These are phyloP conservation scores for Coracopsis vasa DNA, from an alignment of 2,113 vertebrate genomes.

Conservation along the genomic window DNA sequence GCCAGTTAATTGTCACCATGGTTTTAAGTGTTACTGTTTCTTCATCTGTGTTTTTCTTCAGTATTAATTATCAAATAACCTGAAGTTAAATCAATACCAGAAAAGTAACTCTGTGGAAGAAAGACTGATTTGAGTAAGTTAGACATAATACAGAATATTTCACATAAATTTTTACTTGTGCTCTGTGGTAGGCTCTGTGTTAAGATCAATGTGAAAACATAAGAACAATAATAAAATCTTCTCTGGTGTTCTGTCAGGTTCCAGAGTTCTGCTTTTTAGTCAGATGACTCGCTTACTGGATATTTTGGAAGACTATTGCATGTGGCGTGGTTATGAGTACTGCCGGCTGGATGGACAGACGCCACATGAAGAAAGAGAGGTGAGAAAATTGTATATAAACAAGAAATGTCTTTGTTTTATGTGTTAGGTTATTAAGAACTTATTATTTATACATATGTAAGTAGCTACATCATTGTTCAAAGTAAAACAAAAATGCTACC, in stretches of 20 bases:
- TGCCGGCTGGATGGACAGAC: slow-evolving; percentile 89
- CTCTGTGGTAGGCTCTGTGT: background rate
- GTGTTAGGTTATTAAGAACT: background rate
- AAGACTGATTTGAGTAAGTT: background rate
- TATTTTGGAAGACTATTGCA: slow-evolving; percentile 90
- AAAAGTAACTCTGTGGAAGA: background rate
- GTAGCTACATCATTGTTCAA: background rate
- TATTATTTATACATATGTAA: background rate
- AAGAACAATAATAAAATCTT: background rate
- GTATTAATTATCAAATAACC: background rate
- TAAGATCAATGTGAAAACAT: background rate
- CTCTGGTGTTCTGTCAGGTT: slow-evolving; percentile 70
- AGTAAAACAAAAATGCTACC: background rate
- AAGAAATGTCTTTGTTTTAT: background rate
- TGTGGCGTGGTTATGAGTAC: slow-evolving; percentile 90
- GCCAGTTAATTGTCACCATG: background rate
- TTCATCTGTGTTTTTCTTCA: background rate
- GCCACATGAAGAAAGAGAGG: slow-evolving; percentile 88
- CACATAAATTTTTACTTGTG: background rate
- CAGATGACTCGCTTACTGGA: slow-evolving; percentile 90
- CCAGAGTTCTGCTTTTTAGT: slow-evolving; percentile 87
- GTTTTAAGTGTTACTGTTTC: background rate
- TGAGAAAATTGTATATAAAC: slow-evolving; percentile 23
- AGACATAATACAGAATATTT: background rate
- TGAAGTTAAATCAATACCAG: background rate